phyloP scores from a whole-genome alignment of 2,113 vertebrate species.

The Misgurnus anguillicaudatus region DNA sequence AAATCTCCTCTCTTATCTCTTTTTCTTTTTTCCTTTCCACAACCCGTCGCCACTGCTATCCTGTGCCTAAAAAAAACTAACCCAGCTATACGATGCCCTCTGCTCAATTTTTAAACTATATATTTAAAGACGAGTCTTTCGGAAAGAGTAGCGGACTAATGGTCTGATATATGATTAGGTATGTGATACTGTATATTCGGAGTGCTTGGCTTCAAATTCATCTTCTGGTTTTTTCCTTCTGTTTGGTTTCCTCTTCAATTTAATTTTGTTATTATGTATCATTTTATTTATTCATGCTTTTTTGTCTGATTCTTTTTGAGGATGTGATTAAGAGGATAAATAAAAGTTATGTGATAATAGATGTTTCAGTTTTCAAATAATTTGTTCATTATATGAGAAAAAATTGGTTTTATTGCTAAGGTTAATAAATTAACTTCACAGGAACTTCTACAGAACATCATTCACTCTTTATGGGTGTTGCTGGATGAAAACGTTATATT shows the following conservation, averaged over 20 bases:
- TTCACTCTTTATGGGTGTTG: neutral
- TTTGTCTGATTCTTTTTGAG: slow-evolving; percentile 70
- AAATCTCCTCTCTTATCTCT: slow-evolving; percentile 34
- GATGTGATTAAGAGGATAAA: slow-evolving; percentile 67
- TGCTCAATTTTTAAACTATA: slow-evolving; percentile 44
- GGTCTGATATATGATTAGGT: slow-evolving; percentile 34
- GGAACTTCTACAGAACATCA: neutral
- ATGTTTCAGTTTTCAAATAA: slow-evolving; percentile 24
- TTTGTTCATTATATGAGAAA: slow-evolving; percentile 11
- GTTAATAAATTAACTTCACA: neutral
- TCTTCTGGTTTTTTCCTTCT: slow-evolving; percentile 27
- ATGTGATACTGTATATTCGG: slow-evolving; percentile 28
- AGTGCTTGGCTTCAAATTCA: slow-evolving; percentile 26
- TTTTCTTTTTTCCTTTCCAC: slow-evolving; percentile 27
- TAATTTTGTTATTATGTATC: slow-evolving; percentile 49
- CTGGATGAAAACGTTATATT: slow-evolving; percentile 55
- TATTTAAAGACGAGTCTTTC: slow-evolving; percentile 29
- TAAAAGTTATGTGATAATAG: slow-evolving; percentile 71
- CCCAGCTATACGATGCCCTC: slow-evolving; percentile 41
- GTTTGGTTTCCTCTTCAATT: slow-evolving; percentile 46
- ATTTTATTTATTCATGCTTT: slow-evolving; percentile 58
- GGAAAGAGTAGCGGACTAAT: slow-evolving; percentile 33
- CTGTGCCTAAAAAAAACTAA: slow-evolving; percentile 43
- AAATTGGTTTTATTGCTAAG: neutral
- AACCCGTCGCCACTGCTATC: slow-evolving; percentile 41